phyloP scores from a whole-genome alignment of 2,888 invertebrate genomes.

The Odontocolon sp. region DNA sequence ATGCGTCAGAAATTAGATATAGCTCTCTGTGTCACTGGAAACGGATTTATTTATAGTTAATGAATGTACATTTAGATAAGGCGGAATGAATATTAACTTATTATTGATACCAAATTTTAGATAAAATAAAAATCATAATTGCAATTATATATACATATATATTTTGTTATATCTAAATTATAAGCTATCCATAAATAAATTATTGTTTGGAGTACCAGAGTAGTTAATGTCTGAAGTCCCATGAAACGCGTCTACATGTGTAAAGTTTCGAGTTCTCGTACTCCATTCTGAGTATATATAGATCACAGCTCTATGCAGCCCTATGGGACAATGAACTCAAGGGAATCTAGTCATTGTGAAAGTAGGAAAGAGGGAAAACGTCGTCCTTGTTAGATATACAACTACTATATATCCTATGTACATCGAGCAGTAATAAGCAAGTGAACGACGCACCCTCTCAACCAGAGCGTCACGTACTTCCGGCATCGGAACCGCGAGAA shows the following conservation, averaged over 20 bases:
- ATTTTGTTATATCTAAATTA: no score
- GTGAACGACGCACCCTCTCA: conserved; percentile 16
- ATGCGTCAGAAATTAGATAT: background rate
- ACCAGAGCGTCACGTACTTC: conserved; percentile 21
- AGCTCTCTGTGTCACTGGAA: background rate
- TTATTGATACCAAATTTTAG: background rate
- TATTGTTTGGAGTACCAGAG: no score
- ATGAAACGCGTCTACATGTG: background rate
- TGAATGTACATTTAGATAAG: background rate
- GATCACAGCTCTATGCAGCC: background rate
- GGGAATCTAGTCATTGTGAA: background rate
- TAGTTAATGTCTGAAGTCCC: background rate
- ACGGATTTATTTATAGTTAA: background rate
- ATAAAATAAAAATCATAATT: no score
- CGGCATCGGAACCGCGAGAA: conserved; percentile 15
- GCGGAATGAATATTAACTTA: no score
- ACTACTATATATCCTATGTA: background rate
- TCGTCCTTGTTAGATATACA: background rate
- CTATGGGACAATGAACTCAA: background rate
- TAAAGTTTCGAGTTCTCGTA: background rate
- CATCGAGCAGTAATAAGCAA: conserved; percentile 10
- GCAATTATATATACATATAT: no score
- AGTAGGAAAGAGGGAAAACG: background rate
- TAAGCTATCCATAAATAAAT: no score
- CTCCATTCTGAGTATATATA: background rate